These are phyloP conservation scores for Poeciliopsis turrubarensis DNA, from an alignment of 2,113 vertebrate genomes.

Conservation along the genomic window DNA sequence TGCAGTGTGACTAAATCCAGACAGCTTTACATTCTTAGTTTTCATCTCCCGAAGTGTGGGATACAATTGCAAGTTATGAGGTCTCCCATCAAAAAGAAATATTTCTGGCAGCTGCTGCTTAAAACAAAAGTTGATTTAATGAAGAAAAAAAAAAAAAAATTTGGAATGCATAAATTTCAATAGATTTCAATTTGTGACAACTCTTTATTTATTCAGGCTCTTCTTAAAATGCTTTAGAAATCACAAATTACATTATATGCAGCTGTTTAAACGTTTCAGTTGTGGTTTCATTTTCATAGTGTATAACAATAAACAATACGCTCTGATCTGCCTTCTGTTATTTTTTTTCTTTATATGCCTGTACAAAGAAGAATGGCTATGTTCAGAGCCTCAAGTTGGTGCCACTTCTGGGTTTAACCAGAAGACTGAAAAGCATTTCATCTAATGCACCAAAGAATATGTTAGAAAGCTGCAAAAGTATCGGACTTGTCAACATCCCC, in stretches of 20 bases:
- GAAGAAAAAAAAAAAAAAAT: neutral
- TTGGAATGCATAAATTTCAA: conserved; percentile 9
- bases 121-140: conserved; percentile 3
- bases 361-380: neutral
- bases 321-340: conserved; percentile 32
- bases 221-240: conserved; percentile 7
- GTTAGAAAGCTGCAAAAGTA: neutral
- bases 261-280: conserved; percentile 17
- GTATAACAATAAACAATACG: conserved; percentile 15
- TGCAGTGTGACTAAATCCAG: conserved; percentile 55
- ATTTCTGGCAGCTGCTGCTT: conserved; percentile 8
- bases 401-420: neutral
- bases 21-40: conserved; percentile 37
- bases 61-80: conserved; percentile 53
- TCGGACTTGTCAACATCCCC: neutral
- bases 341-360: conserved; percentile 19
- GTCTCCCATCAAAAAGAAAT: conserved; percentile 36
- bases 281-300: conserved; percentile 22
- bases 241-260: conserved; percentile 13
- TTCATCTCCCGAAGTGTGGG: conserved; percentile 48
- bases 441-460: neutral
- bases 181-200: conserved; percentile 2
- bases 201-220: conserved; percentile 6
- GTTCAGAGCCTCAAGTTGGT: neutral
- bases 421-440: neutral